Percentiles rank a stretch among this genome's conserved stretches.
phyloP scores from a whole-genome alignment of 2,113 vertebrate species.

The Enhydra lutris region DNA sequence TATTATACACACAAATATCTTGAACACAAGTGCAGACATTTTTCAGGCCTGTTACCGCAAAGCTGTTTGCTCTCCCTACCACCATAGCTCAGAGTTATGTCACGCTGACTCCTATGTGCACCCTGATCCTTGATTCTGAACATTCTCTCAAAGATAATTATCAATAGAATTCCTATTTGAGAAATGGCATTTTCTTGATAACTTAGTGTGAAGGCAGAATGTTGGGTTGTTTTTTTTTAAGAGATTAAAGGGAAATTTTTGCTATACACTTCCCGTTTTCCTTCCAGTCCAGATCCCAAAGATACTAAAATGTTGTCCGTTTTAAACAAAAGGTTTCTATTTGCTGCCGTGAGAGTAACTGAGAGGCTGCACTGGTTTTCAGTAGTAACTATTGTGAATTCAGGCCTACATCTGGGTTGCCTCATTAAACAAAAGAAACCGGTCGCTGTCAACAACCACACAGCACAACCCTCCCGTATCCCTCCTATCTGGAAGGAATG shows the following conservation, averaged over 20 bases:
- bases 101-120: not conserved
- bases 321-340: conserved; percentile 72
- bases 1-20: conserved; percentile 39
- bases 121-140: conserved; percentile 15
- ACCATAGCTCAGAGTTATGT: conserved; percentile 59
- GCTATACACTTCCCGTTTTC: conserved; percentile 38
- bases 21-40: conserved; percentile 59
- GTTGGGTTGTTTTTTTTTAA: not conserved
- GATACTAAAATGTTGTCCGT: conserved; percentile 50
- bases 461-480: not conserved
- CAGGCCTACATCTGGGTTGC: conserved; percentile 62
- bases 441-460: conserved; percentile 57
- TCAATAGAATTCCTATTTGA: conserved; percentile 46
- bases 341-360: conserved; percentile 35
- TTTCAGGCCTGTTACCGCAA: conserved; percentile 71
- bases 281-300: conserved; percentile 46
- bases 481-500: conserved; percentile 38
- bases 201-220: conserved; percentile 7
- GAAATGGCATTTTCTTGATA: conserved; percentile 52
- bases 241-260: conserved; percentile 37
- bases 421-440: conserved; percentile 71
- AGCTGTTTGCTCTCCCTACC: conserved; percentile 40
- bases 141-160: conserved; percentile 48
- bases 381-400: conserved; percentile 54
- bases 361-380: conserved; percentile 30